phyloP scores from a whole-genome alignment of 2,888 invertebrate genomes.

The Apodemia duryi region DNA sequence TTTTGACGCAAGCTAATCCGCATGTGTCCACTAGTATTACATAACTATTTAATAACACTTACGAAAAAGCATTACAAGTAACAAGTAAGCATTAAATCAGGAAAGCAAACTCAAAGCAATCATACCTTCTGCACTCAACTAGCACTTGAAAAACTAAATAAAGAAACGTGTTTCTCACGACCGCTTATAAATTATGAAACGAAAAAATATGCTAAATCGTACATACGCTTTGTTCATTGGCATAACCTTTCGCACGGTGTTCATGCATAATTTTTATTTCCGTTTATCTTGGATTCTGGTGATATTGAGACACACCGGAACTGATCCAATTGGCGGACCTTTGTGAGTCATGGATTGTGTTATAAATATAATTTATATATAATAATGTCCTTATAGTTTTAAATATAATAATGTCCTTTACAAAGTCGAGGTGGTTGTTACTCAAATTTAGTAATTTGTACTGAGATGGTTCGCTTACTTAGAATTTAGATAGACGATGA shows the following conservation, averaged over 20 bases:
- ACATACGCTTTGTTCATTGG: constrained; percentile 26
- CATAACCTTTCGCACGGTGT: constrained; percentile 36
- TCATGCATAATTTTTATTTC: constrained; percentile 37
- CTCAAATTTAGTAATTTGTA: neutral
- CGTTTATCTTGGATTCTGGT: constrained; percentile 35
- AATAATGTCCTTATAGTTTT: too few species aligned
- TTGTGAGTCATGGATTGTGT: constrained; percentile 13
- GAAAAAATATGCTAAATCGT: constrained; percentile 26
- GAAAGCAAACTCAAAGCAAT: neutral
- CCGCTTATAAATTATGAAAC: constrained; percentile 28
- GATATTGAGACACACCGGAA: constrained; percentile 33
- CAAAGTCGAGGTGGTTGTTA: neutral
- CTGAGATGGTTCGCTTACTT: neutral
- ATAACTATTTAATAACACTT: too few species aligned
- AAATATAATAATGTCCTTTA: too few species aligned
- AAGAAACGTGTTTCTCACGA: constrained; percentile 7
- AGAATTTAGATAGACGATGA: too few species aligned
- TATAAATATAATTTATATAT: too few species aligned
- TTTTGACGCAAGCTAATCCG: too few species aligned
- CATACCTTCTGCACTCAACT: neutral
- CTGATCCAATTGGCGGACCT: constrained; percentile 17
- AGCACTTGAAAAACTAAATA: constrained; percentile 3
- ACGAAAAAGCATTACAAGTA: neutral
- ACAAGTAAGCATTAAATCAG: neutral
- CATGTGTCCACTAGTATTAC: too few species aligned